Base-by-base conservation (phyloP, 2,888 invertebrate species). In the Tanytarsus gracilentus region DNA sequence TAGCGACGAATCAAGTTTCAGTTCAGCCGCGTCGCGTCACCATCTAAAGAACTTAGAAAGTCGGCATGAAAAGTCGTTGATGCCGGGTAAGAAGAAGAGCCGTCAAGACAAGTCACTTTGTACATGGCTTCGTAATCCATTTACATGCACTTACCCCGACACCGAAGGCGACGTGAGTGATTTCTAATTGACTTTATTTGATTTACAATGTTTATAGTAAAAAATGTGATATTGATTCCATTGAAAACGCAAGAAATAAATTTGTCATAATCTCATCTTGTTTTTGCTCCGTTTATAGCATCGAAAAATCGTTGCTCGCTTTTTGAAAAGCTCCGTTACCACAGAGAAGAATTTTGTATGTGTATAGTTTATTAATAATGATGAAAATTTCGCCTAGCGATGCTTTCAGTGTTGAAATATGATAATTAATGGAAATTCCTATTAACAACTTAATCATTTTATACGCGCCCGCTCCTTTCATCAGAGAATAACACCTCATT, bases 1-100 rank as follows among this genome's bases (percentile, higher is more conserved):
- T 71, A 87, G 88, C 65, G 92, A 93, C 69, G 90, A 88, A 63
- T 90, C 90, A 21, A 90, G 88, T 62, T 82, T 89, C 65, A 89
- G 88, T 64, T 92, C 92, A 14, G 56, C 62, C 8, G 60, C 55
- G 11, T 63, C 63, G 14, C 50, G 55, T 26, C 71, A 50, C 66
- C 72, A 62, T 72, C 79, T 79, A 65, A 26, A 30, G 21, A 76
- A 77, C 36, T 80, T 80, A n/a, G 81, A 82, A 75, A 72, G 61
- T 70, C 49, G 55, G 44, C 65, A 69, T 61, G 72, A 80, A 65
- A 79, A 79, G 65, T 18, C 16, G 21, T 77, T 77, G 2, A 49
- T 5, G 23, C 6, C 21, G 8, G 76, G 77, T 36, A 80, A 80
- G 11, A 82, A 82, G 75, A 82, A 82, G 66, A 83, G 84, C 66